Percentiles rank a stretch among this genome's conserved stretches.
These are phyloP conservation scores for Lasioglossum figueresi DNA, from an alignment of 2,888 invertebrate genomes.

Conservation along the genomic window DNA sequence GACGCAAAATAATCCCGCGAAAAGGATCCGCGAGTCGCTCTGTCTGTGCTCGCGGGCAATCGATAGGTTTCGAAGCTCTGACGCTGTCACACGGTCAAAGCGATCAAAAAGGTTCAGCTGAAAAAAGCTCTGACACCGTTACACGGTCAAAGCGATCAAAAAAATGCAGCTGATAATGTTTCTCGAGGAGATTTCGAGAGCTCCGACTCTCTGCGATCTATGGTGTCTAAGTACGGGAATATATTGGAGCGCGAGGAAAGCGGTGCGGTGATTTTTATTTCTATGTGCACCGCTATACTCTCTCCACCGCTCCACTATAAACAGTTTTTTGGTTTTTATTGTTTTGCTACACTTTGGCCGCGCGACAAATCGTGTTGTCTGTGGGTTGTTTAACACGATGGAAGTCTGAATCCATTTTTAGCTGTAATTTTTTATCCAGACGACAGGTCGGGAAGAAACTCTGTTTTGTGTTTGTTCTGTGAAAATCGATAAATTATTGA, in stretches of 20 bases:
- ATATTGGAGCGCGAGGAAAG: no score
- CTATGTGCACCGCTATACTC: no score
- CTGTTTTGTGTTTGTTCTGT: not conserved
- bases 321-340: no score
- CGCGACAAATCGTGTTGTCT: no score
- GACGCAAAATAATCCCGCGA: conserved; percentile 35
- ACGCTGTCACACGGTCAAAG: not conserved
- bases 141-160: conserved; percentile 30
- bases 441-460: not conserved
- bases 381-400: no score
- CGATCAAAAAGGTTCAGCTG: conserved; percentile 44
- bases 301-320: no score
- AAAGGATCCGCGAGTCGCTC: conserved; percentile 9
- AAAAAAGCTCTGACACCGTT: not conserved
- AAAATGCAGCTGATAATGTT: not conserved
- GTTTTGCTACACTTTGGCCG: no score
- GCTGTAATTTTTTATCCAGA: not conserved
- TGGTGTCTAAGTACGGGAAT: no score
- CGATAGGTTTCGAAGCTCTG: conserved; percentile 34
- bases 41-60: conserved; percentile 25
- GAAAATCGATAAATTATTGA: not conserved
- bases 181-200: not conserved
- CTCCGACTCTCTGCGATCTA: not conserved
- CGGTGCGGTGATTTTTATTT: no score
- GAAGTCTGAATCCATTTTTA: not conserved